Evolutionary conservation across 2,113 vertebrate genomes (phyloP), one percentile per base, ranked within the genome.

Genomic region (Pterocles gutturalis): DNA sequence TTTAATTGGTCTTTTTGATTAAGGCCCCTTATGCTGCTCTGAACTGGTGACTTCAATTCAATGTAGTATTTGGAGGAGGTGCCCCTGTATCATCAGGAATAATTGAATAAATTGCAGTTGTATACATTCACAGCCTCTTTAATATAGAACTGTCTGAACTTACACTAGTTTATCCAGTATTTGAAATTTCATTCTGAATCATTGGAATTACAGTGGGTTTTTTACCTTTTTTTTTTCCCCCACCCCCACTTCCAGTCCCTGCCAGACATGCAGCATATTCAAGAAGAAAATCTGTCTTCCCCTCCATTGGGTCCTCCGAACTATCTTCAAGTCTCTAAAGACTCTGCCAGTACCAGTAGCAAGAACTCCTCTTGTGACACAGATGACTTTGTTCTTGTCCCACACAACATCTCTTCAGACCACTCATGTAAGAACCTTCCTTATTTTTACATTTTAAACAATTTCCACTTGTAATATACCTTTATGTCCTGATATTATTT

Each of bases 341-440:
- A 99, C 90, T 99, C 99, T 49, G 99, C 98, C 73, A 99, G 99
- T 96, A 99, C 99, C 95, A 99, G 99, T 96, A 99, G 99, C 98
- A 99, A 99, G 98, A 99, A 99, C 98, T 99, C 99, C 15, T 99
- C 99, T 67, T 99, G 99, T 85, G 99, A 99, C 98, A 99, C 99
- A 13, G 99, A 99, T 60, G 99, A 99, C 97, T 99, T 99, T 95
- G 99, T 99, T 88, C 98, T 99, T 96, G 99, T 99, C 89, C 99
- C 99, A 29, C 99, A 99, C 98, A 99, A 97, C 95, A 98, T 99
- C 93, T 98, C 99, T 43, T 98, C 98, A 88, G 99, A 99, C 90
- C 99, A 99, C 94, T 99, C 98, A 51, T 99, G 99, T 99, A 97
- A 99, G 99, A 89, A 87, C 61, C 57, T 96, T 94, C 83, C 77